Percentiles rank a stretch among this genome's conserved stretches.
Conservation (phyloP, 2,888 invertebrate species). For the Tupiocoris notatus region DNA sequence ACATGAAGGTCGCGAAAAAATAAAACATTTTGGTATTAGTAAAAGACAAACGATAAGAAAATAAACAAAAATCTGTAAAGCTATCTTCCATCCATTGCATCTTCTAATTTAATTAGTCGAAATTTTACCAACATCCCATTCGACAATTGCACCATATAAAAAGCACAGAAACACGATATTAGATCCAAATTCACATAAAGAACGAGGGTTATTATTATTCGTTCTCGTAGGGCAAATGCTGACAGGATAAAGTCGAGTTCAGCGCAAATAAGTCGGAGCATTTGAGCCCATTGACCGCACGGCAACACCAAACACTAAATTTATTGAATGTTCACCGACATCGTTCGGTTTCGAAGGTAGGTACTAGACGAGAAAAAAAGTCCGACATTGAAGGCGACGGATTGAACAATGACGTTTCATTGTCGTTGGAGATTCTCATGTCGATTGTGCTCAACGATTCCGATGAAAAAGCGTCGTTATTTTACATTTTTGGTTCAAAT, state of each 20-base stretch:
- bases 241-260: too few relatives aligned
- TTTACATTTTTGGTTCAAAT: not conserved
- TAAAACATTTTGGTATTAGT: not conserved
- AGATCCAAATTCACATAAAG: not conserved
- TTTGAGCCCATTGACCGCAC: too few relatives aligned
- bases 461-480: not conserved
- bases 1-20: too few relatives aligned
- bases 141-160: not conserved
- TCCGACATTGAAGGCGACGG: not conserved
- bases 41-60: not conserved
- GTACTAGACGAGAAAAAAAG: not conserved
- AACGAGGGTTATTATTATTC: too few relatives aligned
- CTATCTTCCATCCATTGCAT: not conserved
- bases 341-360: too few relatives aligned
- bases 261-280: too few relatives aligned
- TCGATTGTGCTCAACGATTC: not conserved
- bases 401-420: not conserved
- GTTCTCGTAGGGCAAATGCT: too few relatives aligned
- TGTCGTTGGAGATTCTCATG: too few relatives aligned
- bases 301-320: too few relatives aligned
- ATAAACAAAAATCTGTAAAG: not conserved
- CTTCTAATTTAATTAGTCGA: not conserved
- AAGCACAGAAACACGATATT: not conserved
- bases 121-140: not conserved
- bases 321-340: too few relatives aligned